These are phyloP conservation scores for Baronia brevicornis DNA, from an alignment of 2,888 invertebrate species.

Conservation along the genomic window DNA sequence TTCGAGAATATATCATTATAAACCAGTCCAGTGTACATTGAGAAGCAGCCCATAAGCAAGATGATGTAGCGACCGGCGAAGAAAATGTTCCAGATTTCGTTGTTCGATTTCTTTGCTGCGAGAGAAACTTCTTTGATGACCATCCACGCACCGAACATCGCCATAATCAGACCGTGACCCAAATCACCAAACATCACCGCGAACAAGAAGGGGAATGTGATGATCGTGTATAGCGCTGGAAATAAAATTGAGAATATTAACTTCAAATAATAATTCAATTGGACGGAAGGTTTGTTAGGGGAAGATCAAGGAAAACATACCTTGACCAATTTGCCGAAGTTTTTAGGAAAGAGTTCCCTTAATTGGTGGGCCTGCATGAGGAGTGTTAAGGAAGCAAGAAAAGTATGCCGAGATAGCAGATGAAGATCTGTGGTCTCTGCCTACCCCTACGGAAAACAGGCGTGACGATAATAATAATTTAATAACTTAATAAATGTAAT, in stretches of 20 bases:
- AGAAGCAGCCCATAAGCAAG: slow-evolving; percentile 97
- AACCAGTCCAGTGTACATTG: slow-evolving; percentile 97
- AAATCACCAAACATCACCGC: slow-evolving; percentile 97
- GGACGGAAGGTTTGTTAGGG: too few species aligned
- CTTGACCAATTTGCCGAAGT: too few species aligned
- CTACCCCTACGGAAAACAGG: too few species aligned
- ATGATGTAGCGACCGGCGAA: slow-evolving; percentile 99
- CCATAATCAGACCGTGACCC: slow-evolving; percentile 92
- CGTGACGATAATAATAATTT: too few species aligned
- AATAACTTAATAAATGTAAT: too few species aligned
- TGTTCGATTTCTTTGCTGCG: slow-evolving; percentile 79
- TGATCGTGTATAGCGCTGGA: slow-evolving; percentile 88
- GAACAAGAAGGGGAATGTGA: slow-evolving; percentile 96
- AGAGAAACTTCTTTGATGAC: slow-evolving; percentile 86
- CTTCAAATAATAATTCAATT: too few species aligned
- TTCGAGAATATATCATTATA: slow-evolving; percentile 99
- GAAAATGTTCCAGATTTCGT: slow-evolving; percentile 98
- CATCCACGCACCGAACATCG: slow-evolving; percentile 87
- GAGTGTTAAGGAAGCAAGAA: too few species aligned
- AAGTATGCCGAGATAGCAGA: too few species aligned
- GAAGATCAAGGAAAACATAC: too few species aligned
- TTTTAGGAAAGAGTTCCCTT: too few species aligned
- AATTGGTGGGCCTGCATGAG: too few species aligned
- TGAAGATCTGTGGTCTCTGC: too few species aligned
- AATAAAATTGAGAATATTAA: slow-evolving; percentile 24